Evolutionary conservation across 2,888 invertebrate species (phyloP), one percentile per base, ranked within the genome.

Genomic region (Melipona beecheii): DNA sequence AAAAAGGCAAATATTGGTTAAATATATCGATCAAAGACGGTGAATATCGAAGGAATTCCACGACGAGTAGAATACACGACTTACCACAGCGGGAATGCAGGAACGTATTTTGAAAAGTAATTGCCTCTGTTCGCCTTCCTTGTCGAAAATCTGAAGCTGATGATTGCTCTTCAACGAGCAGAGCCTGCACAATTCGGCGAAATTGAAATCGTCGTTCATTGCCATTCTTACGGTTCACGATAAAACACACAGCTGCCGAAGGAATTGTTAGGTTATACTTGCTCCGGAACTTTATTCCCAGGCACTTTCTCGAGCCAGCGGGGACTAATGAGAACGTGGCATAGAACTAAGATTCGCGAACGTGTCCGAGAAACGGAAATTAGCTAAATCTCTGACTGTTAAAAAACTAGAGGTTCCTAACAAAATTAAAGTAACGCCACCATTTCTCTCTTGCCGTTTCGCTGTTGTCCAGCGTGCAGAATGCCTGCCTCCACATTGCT

Each of bases 111-210:
- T 97, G 93, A 96, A 96, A 81, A 96, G 95, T 89, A 97, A 95
- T 94, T 97, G 97, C 90, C 97, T 95, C 93, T 97, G 96, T 93
- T 97, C 97, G 75, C 97, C 96, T 93, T 97, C 96, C 93, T 96
- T 96, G 93, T 97, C 97, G 93, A 97, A 97, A 92, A 97, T 96
- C 93, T 96, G 96, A 90, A 97, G 95, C 93, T 97, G 95, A 89
- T 96, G 96, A 87, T 96, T 96, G 93, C 96, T 96, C 94, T 96
- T 96, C 90, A 97, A 95, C 90, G 96, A 96, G 94, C 97, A 97
- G 89, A 97, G 95, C 93, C 97, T 95, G 94, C 97, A 97, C 90
- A 97, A 95, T 95, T 97, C 96, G 87, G 96, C 95, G 94, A 96
- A 96, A 95, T 96, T 97, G 92, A 97, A 96, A 94, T 96, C 96